Conservation (phyloP, 2,113 vertebrate genomes). For the Columba livia region DNA sequence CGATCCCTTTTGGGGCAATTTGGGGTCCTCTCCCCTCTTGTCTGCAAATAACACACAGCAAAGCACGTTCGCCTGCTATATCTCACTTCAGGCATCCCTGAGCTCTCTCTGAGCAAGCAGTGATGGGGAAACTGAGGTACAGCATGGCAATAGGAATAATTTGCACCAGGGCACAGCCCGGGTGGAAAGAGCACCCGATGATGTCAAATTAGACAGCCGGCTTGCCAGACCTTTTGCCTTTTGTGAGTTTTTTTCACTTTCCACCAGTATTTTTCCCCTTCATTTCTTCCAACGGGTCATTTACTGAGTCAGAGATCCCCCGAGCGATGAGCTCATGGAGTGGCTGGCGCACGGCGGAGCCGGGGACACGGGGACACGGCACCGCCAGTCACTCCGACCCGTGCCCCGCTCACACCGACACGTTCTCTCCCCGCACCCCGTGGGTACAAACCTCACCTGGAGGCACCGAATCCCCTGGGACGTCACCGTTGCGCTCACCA, state of each 20-base stretch:
- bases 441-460: not conserved
- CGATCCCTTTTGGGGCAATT: not conserved
- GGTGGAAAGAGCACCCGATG: not conserved
- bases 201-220: not conserved
- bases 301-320: conserved; percentile 20
- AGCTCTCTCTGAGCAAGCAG: fast-evolving
- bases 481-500: not conserved
- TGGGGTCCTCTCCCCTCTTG: not conserved
- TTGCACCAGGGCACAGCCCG: not conserved
- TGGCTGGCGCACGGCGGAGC: not conserved
- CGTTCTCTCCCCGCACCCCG: not conserved
- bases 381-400: not conserved
- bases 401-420: not conserved
- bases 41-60: fast-evolving
- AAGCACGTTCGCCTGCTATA: fast-evolving
- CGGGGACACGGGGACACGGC: not conserved
- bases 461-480: not conserved
- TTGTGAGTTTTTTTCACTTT: fast-evolving
- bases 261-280: not conserved
- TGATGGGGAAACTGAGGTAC: not conserved
- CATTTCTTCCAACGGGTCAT: not conserved
- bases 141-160: fast-evolving
- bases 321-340: conserved; percentile 36
- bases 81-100: not conserved
- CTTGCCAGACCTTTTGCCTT: not conserved